phyloP scores from a whole-genome alignment of 2,888 invertebrate genomes.

The Diaperis boleti region DNA sequence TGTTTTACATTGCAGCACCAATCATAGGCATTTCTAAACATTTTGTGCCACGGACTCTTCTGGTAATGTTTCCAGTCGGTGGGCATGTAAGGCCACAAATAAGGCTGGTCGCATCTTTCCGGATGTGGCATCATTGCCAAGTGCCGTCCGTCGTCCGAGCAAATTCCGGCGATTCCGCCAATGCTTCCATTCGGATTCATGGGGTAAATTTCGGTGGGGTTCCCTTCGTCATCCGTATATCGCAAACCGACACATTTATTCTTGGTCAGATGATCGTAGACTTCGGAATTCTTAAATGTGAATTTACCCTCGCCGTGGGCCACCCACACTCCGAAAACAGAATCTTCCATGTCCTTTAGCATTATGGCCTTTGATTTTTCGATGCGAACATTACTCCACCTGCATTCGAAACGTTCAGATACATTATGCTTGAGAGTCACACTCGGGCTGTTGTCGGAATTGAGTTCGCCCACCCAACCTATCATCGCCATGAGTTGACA shows the following conservation, averaged over 20 bases:
- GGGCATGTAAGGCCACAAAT: conserved; percentile 88
- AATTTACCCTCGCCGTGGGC: conserved; percentile 96
- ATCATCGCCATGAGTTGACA: conserved; percentile 96
- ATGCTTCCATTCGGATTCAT: conserved; percentile 94
- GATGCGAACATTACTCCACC: conserved; percentile 71
- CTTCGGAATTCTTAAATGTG: conserved; percentile 68
- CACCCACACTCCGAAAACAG: conserved; percentile 94
- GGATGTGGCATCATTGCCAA: conserved; percentile 99
- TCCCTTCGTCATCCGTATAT: conserved; percentile 85
- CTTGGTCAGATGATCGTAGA: conserved; percentile 68
- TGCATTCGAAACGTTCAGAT: conserved; percentile 89
- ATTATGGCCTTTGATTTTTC: conserved; percentile 82
- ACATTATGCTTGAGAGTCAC: conserved; percentile 85
- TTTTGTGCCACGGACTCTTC: conserved; percentile 89
- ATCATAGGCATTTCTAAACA: conserved; percentile 89
- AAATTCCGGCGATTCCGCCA: conserved; percentile 87
- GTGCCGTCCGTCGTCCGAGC: conserved; percentile 92
- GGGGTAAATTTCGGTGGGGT: conserved; percentile 86
- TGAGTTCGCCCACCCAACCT: conserved; percentile 83
- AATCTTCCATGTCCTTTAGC: conserved; percentile 89
- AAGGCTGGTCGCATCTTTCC: conserved; percentile 86
- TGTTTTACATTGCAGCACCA: conserved; percentile 70
- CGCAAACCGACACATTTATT: conserved; percentile 80
- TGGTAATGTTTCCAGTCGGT: conserved; percentile 67
- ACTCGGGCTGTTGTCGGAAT: conserved; percentile 66